Conservation (phyloP, 2,797 vertebrate genomes). For the Hydrophis major region DNA sequence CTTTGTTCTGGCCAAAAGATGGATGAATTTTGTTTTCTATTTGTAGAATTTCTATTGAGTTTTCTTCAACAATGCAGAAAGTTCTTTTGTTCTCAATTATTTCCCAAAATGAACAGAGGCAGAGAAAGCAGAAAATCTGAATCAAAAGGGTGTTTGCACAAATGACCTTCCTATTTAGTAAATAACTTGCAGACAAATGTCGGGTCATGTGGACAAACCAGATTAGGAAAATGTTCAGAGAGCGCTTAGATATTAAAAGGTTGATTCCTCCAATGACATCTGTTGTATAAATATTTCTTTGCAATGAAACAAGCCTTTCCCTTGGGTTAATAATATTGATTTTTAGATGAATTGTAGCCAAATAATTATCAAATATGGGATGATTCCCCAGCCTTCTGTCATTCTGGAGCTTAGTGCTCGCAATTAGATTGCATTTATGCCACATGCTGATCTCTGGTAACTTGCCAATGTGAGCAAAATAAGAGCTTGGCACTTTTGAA, state of each 20-base stretch:
- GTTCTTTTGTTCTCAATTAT: not conserved
- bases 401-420: slow-evolving; percentile 6
- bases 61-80: not conserved
- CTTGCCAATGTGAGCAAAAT: slow-evolving; percentile 1
- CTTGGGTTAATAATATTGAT: slow-evolving; percentile 32
- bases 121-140: slow-evolving; percentile 18
- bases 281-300: slow-evolving; percentile 23
- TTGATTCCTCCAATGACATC: slow-evolving; percentile 23
- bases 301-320: slow-evolving; percentile 16
- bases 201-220: not conserved
- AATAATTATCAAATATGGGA: slow-evolving; percentile 35
- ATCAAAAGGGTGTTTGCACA: slow-evolving; percentile 44
- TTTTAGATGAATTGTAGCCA: slow-evolving; percentile 23
- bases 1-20: not conserved
- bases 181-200: not conserved
- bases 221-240: slow-evolving; percentile 15
- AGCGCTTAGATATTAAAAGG: slow-evolving; percentile 20
- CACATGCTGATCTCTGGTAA: slow-evolving; percentile 24
- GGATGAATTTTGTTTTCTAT: not conserved
- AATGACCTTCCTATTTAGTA: slow-evolving; percentile 40
- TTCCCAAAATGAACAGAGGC: slow-evolving; percentile 20
- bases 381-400: slow-evolving; percentile 4
- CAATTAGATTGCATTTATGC: slow-evolving; percentile 35
- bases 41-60: not conserved
- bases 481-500: slow-evolving; percentile 17